Conservation (phyloP, 2,113 vertebrate genomes). For the Machaerirhynchus nigripectus region DNA sequence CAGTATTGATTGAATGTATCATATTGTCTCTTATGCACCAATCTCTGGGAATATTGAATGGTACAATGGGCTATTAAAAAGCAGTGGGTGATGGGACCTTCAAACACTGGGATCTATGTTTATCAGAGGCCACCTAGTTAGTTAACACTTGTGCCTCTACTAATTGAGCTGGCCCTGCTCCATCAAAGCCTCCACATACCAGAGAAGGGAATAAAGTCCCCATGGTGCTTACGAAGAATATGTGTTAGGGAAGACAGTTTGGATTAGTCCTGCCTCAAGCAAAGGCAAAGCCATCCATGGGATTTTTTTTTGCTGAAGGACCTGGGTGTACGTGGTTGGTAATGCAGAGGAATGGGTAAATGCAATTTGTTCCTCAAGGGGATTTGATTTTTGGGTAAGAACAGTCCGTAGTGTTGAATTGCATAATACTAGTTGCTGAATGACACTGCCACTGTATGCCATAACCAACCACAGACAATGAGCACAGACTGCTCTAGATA, state of each 20-base stretch:
- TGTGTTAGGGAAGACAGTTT: background rate
- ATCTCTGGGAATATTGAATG: background rate
- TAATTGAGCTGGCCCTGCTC: background rate
- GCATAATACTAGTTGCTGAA: background rate
- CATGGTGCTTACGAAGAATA: background rate
- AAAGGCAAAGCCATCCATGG: background rate
- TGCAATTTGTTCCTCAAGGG: background rate
- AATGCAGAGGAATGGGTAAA: background rate
- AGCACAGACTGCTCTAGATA: background rate
- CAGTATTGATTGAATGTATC: background rate
- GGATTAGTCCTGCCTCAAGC: background rate
- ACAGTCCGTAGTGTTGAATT: background rate
- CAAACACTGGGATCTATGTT: background rate
- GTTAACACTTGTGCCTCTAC: background rate
- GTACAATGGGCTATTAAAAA: background rate
- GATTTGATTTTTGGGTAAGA: background rate
- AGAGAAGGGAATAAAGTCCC: background rate
- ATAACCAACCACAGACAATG: fast-evolving
- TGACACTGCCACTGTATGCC: background rate
- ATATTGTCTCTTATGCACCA: background rate
- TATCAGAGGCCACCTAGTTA: background rate
- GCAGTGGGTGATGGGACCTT: too few species aligned
- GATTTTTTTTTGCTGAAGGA: background rate
- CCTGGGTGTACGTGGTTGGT: fast-evolving
- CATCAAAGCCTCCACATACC: background rate